phyloP scores from a whole-genome alignment of 2,888 invertebrate genomes.

The Eupithecia abbreviata region DNA sequence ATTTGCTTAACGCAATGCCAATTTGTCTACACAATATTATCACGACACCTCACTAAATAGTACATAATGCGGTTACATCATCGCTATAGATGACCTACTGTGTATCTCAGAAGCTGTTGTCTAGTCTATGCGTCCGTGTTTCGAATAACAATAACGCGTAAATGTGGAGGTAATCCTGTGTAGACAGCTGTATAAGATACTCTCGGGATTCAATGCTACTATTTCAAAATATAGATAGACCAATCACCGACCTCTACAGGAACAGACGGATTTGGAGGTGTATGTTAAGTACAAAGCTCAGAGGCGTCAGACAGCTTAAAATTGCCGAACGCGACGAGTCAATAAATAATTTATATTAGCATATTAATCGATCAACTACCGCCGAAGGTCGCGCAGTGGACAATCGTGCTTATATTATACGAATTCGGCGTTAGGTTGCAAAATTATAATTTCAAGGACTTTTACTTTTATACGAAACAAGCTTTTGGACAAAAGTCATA shows the following conservation, averaged over 20 bases:
- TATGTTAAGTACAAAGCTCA: conserved; percentile 13
- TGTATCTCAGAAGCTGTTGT: conserved; percentile 43
- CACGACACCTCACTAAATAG: conserved; percentile 20
- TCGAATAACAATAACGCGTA: conserved; percentile 38
- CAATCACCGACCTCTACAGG: background rate
- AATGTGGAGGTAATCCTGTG: background rate
- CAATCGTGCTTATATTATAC: conserved; percentile 62
- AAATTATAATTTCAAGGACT: conserved; percentile 66
- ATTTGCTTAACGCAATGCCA: conserved; percentile 13
- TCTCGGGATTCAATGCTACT: background rate
- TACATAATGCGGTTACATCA: conserved; percentile 39
- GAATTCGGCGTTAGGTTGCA: conserved; percentile 63
- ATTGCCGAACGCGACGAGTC: conserved; percentile 51
- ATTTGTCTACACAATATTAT: conserved; percentile 19
- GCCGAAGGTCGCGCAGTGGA: conserved; percentile 73
- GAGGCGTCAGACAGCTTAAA: conserved; percentile 47
- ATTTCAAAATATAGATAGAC: background rate
- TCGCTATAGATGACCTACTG: conserved; percentile 41
- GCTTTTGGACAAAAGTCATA: conserved; percentile 20
- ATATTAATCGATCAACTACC: conserved; percentile 72
- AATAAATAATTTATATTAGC: conserved; percentile 72
- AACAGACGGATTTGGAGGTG: background rate
- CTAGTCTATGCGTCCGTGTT: conserved; percentile 38
- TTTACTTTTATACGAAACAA: conserved; percentile 45
- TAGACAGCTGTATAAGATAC: background rate